Base-by-base conservation (phyloP, 2,888 invertebrate species). In the Shargacucullia verbasci region DNA sequence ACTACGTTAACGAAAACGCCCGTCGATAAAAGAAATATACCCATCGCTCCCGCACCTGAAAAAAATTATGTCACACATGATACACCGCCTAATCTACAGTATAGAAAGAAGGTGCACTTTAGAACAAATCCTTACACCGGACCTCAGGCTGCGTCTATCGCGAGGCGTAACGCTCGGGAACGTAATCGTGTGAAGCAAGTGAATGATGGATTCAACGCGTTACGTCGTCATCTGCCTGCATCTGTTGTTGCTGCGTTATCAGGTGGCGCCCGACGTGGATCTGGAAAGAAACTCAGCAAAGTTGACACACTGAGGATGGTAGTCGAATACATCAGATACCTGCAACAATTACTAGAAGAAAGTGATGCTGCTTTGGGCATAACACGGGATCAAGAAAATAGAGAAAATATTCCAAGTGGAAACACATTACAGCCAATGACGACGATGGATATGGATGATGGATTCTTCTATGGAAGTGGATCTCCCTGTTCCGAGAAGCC, bases 131-230 rank as follows among this genome's bases (percentile, higher is more conserved):
- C 93, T 27, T 93, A 93, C 78, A 93, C 96, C 0, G 95, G 95
- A 72, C 96, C 97, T 73, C 98, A 97, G 81, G 96, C 97, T 62
- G 97, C 96, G 6, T 97, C 98, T 1, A 98, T 98, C 38, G 98
- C 98, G 0, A 94, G 98, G 54, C 95, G 99, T 74, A 99, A 99
- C 91, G 99, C 99, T 14, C 95, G 99, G 11, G 99, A 99, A 91
- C 95, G 99, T 69, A 99, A 99, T 87, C 96, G 99, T 70, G 99
- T 99, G 61, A 98, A 98, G 88, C 98, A 98, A 95, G 98, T 98
- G 83, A 98, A 98, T 92, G 98, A 98, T 86, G 98, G 98, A 64
- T 98, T 98, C 86, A 97, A 98, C 49, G 98, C 97, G 40, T 94
- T 98, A 9, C 95, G 98, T 37, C 97, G 97, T 78, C 98, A 98